Evolutionary conservation across 2,113 vertebrate genomes (phyloP).

Genomic region (Tenebrosternarchus preto): DNA sequence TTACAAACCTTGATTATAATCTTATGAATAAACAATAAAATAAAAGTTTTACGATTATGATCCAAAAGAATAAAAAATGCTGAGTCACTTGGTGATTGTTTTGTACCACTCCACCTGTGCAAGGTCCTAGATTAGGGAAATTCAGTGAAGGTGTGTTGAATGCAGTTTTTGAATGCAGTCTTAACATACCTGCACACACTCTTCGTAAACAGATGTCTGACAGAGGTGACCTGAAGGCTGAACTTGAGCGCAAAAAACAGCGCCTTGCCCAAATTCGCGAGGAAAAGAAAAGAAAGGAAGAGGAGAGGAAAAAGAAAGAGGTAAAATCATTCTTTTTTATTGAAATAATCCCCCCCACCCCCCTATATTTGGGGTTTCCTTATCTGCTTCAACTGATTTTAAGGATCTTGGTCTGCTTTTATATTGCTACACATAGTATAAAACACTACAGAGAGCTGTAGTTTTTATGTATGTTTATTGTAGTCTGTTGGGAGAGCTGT

Average conservation of each 20-base stretch:
- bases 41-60: no score
- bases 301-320: slow-evolving; percentile 89
- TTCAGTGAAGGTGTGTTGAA: neutral
- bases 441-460: no score
- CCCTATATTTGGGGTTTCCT: neutral
- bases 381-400: neutral
- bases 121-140: no score
- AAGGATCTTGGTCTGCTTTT: neutral
- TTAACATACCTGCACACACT: neutral
- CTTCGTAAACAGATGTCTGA: slow-evolving; percentile 77
- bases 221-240: slow-evolving; percentile 87
- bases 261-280: slow-evolving; percentile 88
- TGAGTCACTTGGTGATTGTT: neutral
- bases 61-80: no score
- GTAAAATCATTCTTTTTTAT: slow-evolving; percentile 61
- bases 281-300: slow-evolving; percentile 87
- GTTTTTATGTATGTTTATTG: neutral
- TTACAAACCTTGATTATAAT: no score
- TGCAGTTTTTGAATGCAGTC: neutral
- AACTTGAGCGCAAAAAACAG: slow-evolving; percentile 89
- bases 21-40: no score
- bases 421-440: no score
- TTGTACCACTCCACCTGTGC: no score
- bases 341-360: no score
- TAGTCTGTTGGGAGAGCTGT: neutral